Evolutionary conservation across 2,888 invertebrate species (phyloP), one percentile per base, ranked within the genome.

Genomic region (Pediacus dermestoides): DNA sequence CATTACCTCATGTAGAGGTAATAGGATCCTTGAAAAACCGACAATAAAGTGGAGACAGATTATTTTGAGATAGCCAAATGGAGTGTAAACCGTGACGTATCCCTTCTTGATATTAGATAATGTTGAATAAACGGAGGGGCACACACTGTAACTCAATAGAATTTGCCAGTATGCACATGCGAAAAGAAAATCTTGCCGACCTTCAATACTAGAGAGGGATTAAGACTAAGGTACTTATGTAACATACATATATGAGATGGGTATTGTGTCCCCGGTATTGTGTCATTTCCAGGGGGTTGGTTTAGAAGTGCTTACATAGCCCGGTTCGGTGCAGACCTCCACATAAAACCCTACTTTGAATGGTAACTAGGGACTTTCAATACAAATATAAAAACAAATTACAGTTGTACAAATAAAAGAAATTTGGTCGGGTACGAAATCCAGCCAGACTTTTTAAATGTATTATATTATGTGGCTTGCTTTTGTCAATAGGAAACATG

Each of bases 261-360:
- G 52, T 47, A 48, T 55, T 57, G 50, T 59, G 50, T 41, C 31
- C 28, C 46, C 38, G 44, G 47, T 53, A 64, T 64, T 64, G 63
- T 64, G 64, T 64, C 64, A 61, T 57, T 63, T 61, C 53, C 61
- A 61, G 58, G 54, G 57, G 62, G 61, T 54, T 47, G 53, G 48
- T 52, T 54, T 44, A 53, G 51, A 55, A 61, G 55, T 59, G 58
- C 59, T 58, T 56, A 53, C 52, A 52, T 56, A 55, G 55, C 56
- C 49, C 34, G 45, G 53, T 50, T 44, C 48, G 8, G 11, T 13
- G 28, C 23, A 9, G 10, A 18, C n/a, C 44, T 41, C 33, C 42
- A 26, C 30, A 46, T 46, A 46, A 54, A 53, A 49, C 48, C 52
- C 52, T 50, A 28, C 14, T 28, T 28, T 28, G 10, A 14, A 9